These are phyloP conservation scores for Phaonia tiefii DNA, from an alignment of 2,888 invertebrate species.

Conservation along the genomic window DNA sequence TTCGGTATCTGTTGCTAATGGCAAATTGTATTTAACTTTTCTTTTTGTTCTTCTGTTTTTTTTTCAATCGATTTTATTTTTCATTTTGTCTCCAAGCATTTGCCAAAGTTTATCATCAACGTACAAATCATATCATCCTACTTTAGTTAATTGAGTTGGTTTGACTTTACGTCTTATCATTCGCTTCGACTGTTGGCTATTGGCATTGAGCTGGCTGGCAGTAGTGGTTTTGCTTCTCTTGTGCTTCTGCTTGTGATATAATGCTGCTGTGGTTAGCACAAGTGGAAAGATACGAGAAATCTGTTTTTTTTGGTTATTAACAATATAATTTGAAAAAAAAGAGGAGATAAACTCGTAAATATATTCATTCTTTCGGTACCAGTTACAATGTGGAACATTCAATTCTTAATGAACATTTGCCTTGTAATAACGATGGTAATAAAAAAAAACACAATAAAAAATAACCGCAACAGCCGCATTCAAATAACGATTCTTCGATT, in stretches of 20 bases:
- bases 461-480: too few relatives aligned
- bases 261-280: constrained; percentile 16
- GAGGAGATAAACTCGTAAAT: constrained; percentile 13
- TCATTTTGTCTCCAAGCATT: neutral
- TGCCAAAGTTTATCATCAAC: constrained; percentile 28
- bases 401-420: constrained; percentile 20
- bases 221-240: neutral
- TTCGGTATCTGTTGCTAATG: constrained; percentile 10
- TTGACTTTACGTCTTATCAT: constrained; percentile 8
- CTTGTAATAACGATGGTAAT: too few relatives aligned
- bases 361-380: constrained; percentile 34
- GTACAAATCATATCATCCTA: constrained; percentile 50
- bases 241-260: neutral
- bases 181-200: constrained; percentile 19
- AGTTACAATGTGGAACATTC: constrained; percentile 50
- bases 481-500: too few relatives aligned
- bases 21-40: constrained; percentile 26
- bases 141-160: constrained; percentile 59
- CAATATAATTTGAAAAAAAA: constrained; percentile 11
- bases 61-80: too few relatives aligned
- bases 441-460: too few relatives aligned
- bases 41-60: neutral
- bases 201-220: neutral
- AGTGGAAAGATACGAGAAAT: neutral
- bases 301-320: neutral